phyloP scores from a whole-genome alignment of 2,888 invertebrate species.

The Macropis europaea region DNA sequence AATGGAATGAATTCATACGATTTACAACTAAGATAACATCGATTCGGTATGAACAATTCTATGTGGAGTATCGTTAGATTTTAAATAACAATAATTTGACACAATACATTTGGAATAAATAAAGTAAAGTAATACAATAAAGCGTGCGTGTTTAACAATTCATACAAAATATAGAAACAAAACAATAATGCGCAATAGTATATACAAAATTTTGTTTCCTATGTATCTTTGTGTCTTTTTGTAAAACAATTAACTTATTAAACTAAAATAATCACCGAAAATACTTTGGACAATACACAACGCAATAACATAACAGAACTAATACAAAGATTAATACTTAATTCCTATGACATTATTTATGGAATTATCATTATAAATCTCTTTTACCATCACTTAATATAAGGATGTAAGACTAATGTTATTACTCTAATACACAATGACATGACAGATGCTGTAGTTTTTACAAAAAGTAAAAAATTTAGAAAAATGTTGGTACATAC shows the following conservation, averaged over 20 bases:
- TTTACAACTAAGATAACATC: constrained; percentile 32
- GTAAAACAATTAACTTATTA: constrained; percentile 21
- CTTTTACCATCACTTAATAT: constrained; percentile 45
- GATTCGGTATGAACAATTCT: constrained; percentile 25
- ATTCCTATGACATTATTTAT: constrained; percentile 26
- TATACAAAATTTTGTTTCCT: constrained; percentile 35
- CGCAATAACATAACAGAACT: constrained; percentile 25
- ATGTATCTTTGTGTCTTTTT: constrained; percentile 11
- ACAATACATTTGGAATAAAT: constrained; percentile 26
- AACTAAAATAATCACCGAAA: constrained; percentile 14
- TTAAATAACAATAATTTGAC: constrained; percentile 32
- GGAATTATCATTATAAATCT: constrained; percentile 49
- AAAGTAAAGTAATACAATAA: constrained; percentile 30
- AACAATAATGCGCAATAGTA: constrained; percentile 36
- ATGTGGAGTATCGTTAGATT: constrained; percentile 20
- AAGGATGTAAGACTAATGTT: constrained; percentile 51
- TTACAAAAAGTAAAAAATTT: constrained; percentile 46
- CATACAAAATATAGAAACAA: constrained; percentile 39
- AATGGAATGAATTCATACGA: constrained; percentile 22
- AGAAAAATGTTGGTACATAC: constrained; percentile 29
- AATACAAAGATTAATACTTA: constrained; percentile 33
- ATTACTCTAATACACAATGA: constrained; percentile 45
- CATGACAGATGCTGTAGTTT: constrained; percentile 49
- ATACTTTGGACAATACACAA: constrained; percentile 19
- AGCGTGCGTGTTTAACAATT: constrained; percentile 39